These are phyloP conservation scores for Astreopora myriophthalma DNA, from an alignment of 64 coral and sea anemone species.

Conservation along the genomic window DNA sequence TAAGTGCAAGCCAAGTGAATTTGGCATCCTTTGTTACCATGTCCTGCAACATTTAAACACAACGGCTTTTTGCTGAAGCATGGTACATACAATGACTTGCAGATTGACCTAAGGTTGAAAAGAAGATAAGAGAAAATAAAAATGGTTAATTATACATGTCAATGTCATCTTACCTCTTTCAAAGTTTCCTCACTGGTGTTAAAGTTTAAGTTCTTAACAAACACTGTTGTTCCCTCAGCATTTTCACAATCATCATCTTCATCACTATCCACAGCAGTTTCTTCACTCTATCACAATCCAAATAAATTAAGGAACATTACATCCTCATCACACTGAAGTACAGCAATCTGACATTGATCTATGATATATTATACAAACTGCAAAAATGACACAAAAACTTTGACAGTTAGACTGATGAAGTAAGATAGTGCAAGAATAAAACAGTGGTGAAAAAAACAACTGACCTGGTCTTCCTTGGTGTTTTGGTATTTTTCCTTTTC, in stretches of 20 bases:
- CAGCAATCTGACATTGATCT: no score
- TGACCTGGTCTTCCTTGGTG: neutral
- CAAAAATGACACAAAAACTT: no score
- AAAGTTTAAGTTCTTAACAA: conserved; percentile 98
- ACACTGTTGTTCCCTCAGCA: conserved; percentile 72
- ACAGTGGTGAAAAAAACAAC: neutral
- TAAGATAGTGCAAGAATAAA: neutral
- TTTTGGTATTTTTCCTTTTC: neutral
- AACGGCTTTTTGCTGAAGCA: no score
- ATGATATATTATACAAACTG: no score
- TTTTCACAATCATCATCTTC: conserved; percentile 58
- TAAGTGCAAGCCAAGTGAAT: no score
- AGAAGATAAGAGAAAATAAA: no score
- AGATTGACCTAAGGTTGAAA: no score
- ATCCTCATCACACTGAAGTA: neutral
- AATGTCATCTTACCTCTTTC: conserved; percentile 70
- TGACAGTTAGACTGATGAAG: no score
- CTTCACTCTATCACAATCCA: neutral
- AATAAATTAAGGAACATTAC: neutral
- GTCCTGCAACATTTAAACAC: no score
- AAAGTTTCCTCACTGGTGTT: conserved; percentile 78
- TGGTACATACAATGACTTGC: no score
- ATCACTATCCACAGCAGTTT: neutral
- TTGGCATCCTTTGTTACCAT: no score
- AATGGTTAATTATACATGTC: no score